These are phyloP conservation scores for Coelopa frigida DNA, from an alignment of 1,140 invertebrate genomes.

Conservation along the genomic window DNA sequence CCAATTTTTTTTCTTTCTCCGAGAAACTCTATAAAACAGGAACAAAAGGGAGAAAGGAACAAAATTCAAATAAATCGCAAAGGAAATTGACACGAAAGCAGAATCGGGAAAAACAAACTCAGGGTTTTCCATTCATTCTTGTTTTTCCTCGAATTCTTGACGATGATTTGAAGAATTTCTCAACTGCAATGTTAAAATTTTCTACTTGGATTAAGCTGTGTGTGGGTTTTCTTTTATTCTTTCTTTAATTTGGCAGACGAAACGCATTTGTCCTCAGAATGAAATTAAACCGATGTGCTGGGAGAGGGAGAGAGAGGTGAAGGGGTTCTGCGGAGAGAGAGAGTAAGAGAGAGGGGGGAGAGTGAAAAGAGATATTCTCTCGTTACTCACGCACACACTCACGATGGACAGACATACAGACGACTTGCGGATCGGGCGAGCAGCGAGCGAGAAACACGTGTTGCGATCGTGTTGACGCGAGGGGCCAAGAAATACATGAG, in stretches of 20 bases:
- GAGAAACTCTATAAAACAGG: neutral
- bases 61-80: neutral
- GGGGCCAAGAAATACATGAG: too few relatives aligned
- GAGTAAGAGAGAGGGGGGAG: too few relatives aligned
- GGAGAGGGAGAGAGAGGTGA: too few relatives aligned
- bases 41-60: neutral
- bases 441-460: too few relatives aligned
- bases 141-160: neutral
- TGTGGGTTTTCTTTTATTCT: neutral
- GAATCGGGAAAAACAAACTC: slow-evolving; percentile 1
- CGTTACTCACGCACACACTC: too few relatives aligned
- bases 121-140: neutral
- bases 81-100: neutral
- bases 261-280: too few relatives aligned
- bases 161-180: neutral
- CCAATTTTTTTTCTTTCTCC: slow-evolving; percentile 4
- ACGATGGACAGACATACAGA: too few relatives aligned
- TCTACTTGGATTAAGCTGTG: neutral
- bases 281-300: too few relatives aligned
- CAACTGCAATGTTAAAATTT: neutral
- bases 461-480: too few relatives aligned
- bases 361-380: too few relatives aligned
- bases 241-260: neutral
- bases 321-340: too few relatives aligned
- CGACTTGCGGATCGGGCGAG: too few relatives aligned